Base-by-base conservation (phyloP, 2,888 invertebrate genomes). In the Callimorpha dominula region DNA sequence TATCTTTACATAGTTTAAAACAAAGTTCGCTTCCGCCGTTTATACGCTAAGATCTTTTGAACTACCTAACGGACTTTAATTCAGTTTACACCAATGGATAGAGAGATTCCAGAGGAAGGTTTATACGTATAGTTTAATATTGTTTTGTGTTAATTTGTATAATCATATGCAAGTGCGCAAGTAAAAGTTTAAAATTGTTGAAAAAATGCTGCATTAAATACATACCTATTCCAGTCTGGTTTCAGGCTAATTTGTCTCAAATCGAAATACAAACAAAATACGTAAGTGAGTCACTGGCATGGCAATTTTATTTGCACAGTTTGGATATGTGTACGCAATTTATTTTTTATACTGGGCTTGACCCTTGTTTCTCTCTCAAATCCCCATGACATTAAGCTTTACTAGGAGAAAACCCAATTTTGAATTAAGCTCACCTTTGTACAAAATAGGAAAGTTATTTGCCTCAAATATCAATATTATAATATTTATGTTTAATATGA, bases 281-380 rank as follows among this genome's bases (percentile, higher is more conserved):
- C 14, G 60, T 12, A n/a, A 57, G 2, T 31, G 60, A 31, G 60
- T 60, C 31, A 60, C 60, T 60, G 60, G 31, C 14, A 60, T 60
- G 6, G 31, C 20, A 60, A 60, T 60, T 60, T 31, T 60, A 60
- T 60, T 14, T 17, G n/a, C 64, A 17, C 17, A 64, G 60, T 60
- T 60, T 60, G 60, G 20, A 60, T 31, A 60, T 60, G 31, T 60
- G 60, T 60, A 20, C 3, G 14, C 60, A 60, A 60, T 60, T 60
- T 60, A 60, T 60, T 60, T 60, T 60, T 60, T 60, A 14, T 20
- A 14, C 31, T 31, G 60, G 60, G 31, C 20, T 60, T 60, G 60
- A 73, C 80, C 81, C 73, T 78, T 72, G 75, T 79, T 78, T 79
- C 77, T 80, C 81, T 84, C 85, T 82, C 76, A 83, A 84, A 87